Evolutionary conservation across 2,113 vertebrate genomes (phyloP), one percentile per base, ranked within the genome.

Genomic region (Mugil cephalus): DNA sequence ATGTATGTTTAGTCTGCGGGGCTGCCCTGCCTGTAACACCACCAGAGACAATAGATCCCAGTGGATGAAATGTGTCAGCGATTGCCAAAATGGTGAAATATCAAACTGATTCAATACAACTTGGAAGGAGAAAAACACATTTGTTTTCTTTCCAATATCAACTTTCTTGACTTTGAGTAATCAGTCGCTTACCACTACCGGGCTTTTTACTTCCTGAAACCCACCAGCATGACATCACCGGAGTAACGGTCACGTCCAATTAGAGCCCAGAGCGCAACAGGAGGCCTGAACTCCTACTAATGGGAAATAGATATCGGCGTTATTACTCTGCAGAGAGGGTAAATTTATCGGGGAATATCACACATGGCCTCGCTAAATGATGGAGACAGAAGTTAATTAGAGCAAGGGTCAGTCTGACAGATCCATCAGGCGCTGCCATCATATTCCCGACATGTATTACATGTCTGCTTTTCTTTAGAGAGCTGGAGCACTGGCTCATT

Each of bases 321-420:
- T 82, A 80, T 79, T 83, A 67, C 77, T 72, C 58, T 67, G 51
- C 65, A 48, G 52, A 30, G 69, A 83, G 42, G 67, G 43, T 55
- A 59, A 0, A 74, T 84, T 85, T 85, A 89, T 84, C 62, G 66
- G 75, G 62, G 87, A 77, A 81, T 80, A 73, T 84, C 76, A 79
- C 72, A 80, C 66, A 13, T 10, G 1, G 10, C 40, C 74, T 69
- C 1, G 5, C 73, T 85, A 88, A 90, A 80, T 81, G 69, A 83
- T 71, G 74, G 64, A 58, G 86, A 90, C 87, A 76, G 83, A 87
- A 53, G 62, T 79, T 71, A 91, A 90, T 85, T 88, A 80, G 85
- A 88, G 77, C 59, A 83, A 59, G 43, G 81, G 80, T 85, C 79
- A 83, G 68, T 82, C 43, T 84, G 87, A 90, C 85, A 87, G 58